Evolutionary conservation across 2,797 vertebrate genomes (phyloP), one percentile per base, ranked within the genome.

Genomic region (Dryobates pubescens): DNA sequence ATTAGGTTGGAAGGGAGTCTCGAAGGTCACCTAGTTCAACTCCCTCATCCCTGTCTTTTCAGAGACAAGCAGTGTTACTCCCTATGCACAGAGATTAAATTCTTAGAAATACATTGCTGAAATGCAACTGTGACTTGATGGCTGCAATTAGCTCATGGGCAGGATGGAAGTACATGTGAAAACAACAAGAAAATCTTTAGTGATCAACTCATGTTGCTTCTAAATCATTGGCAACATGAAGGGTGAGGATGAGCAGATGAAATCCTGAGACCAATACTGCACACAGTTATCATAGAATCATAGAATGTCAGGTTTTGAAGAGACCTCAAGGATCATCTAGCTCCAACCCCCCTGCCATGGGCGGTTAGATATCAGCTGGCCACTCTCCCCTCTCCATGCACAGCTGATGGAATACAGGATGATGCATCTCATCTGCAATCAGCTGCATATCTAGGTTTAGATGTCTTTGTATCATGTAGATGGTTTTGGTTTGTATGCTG

Each of bases 381-480:
- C 26, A 26, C 18, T 6, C 24, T 77, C 38, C 74, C 34, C 18
- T 59, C 34, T 82, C 30, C 38, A 41, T 49, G 27, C 19, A 9
- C 3, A 34, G 19, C 2, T 63, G 57, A 24, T 26, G 24, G 53
- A 71, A 86, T 17, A 59, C 24, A 65, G 59, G 27, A 47, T 13
- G 5, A 47, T 22, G 26, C 34, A 45, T 23, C 70, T 75, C 34
- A 49, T 20, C 19, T 38, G 30, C 49, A 58, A 68, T 53, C 12
- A 67, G 19, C 34, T 59, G 13, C 7, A 12, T 7, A 10, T 5
- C 51, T 29, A 38, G 56, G 15, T 77, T 80, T 17, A 68, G 30
- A 36, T 4, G 3, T 19, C 38, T 81, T 68, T 0, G 0, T 26
- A 59, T 10, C n/a, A n/a, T 2, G 6, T 4, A 53, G n/a, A 9